These are phyloP conservation scores for Ariopsis seemanni DNA, from an alignment of 2,113 vertebrate species.

Conservation along the genomic window DNA sequence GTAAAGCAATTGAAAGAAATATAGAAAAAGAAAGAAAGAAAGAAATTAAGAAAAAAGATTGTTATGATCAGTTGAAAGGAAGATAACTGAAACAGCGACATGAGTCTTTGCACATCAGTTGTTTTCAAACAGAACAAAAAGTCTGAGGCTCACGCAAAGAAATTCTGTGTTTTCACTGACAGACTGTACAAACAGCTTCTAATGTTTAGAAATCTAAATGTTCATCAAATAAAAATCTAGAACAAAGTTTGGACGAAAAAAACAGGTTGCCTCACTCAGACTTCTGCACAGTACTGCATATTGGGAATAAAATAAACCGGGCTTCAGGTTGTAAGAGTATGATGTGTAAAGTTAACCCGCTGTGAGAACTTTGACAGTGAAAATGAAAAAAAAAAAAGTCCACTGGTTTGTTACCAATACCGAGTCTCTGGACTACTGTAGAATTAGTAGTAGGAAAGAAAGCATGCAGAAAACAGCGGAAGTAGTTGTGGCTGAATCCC, in stretches of 20 bases:
- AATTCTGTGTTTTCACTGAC: too few relatives aligned
- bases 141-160: too few relatives aligned
- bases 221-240: not conserved
- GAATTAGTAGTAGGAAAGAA: conserved; percentile 33
- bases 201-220: too few relatives aligned
- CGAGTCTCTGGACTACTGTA: not conserved
- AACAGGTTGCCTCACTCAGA: too few relatives aligned
- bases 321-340: not conserved
- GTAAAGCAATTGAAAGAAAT: too few relatives aligned
- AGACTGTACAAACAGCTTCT: too few relatives aligned
- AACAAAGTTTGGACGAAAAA: too few relatives aligned
- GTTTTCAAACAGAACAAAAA: too few relatives aligned
- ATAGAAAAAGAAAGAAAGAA: not conserved
- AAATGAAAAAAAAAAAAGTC: conserved; percentile 2
- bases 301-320: not conserved
- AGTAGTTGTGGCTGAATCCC: conserved; percentile 7
- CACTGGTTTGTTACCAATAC: conserved; percentile 11
- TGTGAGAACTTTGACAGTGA: not conserved
- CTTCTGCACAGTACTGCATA: too few relatives aligned
- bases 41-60: not conserved
- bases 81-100: not conserved
- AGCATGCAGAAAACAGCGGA: conserved; percentile 39
- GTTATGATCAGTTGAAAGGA: not conserved
- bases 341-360: not conserved
- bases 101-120: not conserved